Base-by-base conservation (phyloP, 2,888 invertebrate genomes). In the Cataglyphis altisquamis region DNA sequence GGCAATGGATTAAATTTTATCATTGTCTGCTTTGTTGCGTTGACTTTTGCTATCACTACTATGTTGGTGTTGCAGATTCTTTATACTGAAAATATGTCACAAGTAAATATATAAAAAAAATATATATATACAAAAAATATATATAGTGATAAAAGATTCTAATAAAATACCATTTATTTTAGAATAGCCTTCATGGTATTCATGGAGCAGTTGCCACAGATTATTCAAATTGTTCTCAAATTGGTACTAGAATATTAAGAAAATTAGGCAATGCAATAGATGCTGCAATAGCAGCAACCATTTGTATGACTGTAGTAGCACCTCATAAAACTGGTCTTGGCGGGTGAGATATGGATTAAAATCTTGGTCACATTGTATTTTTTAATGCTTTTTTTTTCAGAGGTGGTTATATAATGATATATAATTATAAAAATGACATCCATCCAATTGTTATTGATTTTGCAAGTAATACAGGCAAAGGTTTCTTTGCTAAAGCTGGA, bases 171-270 rank as follows among this genome's bases (percentile, higher is more conserved):
- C 8, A 52, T n/a, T 62, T 60, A 4, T 48, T 62, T 73, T 55
- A 93, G 93, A 86, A 82, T 66, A 88, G 73, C 68, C 78, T 84
- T 57, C 57, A 67, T 55, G 87, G 89, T 74, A 39, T 85, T 60
- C 97, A 97, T 95, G 98, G 97, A 72, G 97, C 97, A 91, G 97
- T 97, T 84, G 96, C 97, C 29, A 96, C 97, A 67, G 97, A 97
- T 90, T 96, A 96, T 91, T 95, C 96, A 87, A 96, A 96, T 92
- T 98, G 98, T 95, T 97, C 97, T 36, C 95, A 96, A 90, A 96
- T 97, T 81, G 98, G 97, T 68, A 96, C 97, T 21, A 95, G 95
- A 90, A 95, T 97, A 91, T 95, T 98, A 90, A 96, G 96, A 94
- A 95, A 95, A 89, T 97, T 97, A 66, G 97, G 97, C n/a, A 96